A percentile compares a stretch with the other conserved stretches of the same genome.
These are phyloP conservation scores for Morus bassanus DNA, from an alignment of 2,797 vertebrate genomes.

Conservation along the genomic window DNA sequence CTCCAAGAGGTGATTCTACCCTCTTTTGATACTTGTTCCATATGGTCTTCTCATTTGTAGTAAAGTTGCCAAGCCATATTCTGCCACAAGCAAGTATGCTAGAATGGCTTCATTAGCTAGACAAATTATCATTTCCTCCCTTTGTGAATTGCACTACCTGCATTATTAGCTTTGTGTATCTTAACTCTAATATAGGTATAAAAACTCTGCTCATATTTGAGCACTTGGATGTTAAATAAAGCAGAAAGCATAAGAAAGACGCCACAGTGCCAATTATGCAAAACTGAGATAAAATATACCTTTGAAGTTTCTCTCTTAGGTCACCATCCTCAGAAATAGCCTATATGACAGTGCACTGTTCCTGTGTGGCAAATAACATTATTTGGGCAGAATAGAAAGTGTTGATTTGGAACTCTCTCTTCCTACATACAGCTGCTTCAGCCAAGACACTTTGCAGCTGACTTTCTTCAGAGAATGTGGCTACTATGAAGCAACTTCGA, in stretches of 20 bases:
- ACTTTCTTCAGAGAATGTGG: fast-evolving
- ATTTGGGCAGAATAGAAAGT: not conserved
- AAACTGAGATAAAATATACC: not conserved
- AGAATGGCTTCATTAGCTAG: not conserved
- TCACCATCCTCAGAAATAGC: not conserved
- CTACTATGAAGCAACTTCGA: not conserved
- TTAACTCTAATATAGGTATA: not conserved
- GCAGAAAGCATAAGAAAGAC: not conserved
- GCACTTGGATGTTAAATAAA: not conserved
- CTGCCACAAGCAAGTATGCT: not conserved
- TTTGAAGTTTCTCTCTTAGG: not conserved
- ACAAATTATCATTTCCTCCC: not conserved
- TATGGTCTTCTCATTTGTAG: not conserved
- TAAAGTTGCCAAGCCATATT: not conserved
- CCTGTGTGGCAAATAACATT: not conserved
- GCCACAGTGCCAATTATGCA: not conserved
- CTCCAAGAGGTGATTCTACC: not conserved
- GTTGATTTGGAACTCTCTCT: not conserved
- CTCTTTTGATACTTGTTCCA: not conserved
- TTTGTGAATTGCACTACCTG: not conserved
- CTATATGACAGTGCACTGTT: fast-evolving
- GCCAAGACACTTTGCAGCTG: not conserved
- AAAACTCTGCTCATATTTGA: not conserved
- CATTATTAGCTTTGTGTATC: not conserved
- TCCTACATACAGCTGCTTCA: not conserved